Percentiles rank a stretch among this genome's conserved stretches.
Evolutionary conservation across 2,797 vertebrate species (phyloP).

Genomic region (Potorous gilbertii): DNA sequence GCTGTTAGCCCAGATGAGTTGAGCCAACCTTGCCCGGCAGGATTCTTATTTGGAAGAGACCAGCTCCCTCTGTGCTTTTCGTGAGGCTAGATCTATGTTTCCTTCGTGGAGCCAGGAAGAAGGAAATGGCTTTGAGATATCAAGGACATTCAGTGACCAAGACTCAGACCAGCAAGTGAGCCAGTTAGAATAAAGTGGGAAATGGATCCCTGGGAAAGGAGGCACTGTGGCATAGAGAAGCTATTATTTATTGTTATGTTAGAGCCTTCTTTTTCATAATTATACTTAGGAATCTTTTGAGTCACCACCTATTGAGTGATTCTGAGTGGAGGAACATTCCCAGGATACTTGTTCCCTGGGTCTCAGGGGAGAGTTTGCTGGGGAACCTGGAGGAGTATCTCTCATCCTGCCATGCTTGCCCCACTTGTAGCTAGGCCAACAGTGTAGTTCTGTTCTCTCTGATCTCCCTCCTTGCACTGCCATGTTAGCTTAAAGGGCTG

Average conservation of each 20-base stretch:
- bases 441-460: slow-evolving; percentile 4
- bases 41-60: neutral
- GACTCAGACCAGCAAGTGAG: slow-evolving; percentile 2
- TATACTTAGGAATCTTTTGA: slow-evolving; percentile 1
- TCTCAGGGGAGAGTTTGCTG: neutral
- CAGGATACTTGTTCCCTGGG: neutral
- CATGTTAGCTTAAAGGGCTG: slow-evolving; percentile 4
- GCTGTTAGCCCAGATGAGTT: neutral
- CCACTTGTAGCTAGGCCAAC: neutral
- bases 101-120: neutral
- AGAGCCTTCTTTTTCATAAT: neutral
- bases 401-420: neutral
- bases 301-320: neutral
- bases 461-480: slow-evolving; percentile 19
- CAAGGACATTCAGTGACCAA: slow-evolving; percentile 4
- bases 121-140: neutral
- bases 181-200: neutral
- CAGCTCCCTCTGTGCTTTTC: neutral
- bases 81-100: neutral
- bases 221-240: neutral
- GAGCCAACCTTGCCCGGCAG: neutral
- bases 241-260: neutral
- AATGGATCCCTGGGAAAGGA: neutral
- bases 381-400: neutral
- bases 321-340: neutral